Evolutionary conservation across 2,797 vertebrate genomes (phyloP).

Genomic region (Artibeus lituratus): DNA sequence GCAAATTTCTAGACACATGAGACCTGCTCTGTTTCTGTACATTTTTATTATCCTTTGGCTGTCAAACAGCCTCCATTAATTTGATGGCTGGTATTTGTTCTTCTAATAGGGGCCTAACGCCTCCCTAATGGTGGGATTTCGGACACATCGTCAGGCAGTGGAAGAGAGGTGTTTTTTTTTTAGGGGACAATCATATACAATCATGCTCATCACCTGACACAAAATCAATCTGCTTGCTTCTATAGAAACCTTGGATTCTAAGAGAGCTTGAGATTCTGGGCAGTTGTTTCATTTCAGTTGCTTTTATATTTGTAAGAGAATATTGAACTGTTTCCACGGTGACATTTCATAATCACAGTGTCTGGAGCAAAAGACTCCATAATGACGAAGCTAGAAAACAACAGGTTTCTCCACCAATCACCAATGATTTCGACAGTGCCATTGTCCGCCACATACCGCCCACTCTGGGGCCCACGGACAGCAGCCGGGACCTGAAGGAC

Average conservation of each 20-base stretch:
- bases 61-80: not conserved
- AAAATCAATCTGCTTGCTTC: slow-evolving; percentile 49
- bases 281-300: slow-evolving; percentile 44
- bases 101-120: not conserved
- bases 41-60: not conserved
- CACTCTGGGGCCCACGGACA: not conserved
- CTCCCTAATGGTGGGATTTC: not conserved
- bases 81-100: not conserved
- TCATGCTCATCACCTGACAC: not conserved
- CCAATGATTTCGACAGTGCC: not conserved
- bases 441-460: rapidly evolving
- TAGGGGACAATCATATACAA: not conserved
- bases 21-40: not conserved
- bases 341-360: slow-evolving; percentile 83
- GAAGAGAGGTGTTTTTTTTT: not conserved
- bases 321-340: slow-evolving; percentile 84
- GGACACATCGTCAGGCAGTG: not conserved
- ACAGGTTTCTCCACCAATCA: not conserved
- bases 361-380: slow-evolving; percentile 54
- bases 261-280: slow-evolving; percentile 38
- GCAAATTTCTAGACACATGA: not conserved
- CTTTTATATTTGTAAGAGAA: slow-evolving; percentile 69
- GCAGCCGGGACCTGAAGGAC: not conserved
- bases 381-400: slow-evolving; percentile 23
- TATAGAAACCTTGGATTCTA: not conserved